Conservation (phyloP, 2,888 invertebrate species). For the Troides oblongomaculatus region DNA sequence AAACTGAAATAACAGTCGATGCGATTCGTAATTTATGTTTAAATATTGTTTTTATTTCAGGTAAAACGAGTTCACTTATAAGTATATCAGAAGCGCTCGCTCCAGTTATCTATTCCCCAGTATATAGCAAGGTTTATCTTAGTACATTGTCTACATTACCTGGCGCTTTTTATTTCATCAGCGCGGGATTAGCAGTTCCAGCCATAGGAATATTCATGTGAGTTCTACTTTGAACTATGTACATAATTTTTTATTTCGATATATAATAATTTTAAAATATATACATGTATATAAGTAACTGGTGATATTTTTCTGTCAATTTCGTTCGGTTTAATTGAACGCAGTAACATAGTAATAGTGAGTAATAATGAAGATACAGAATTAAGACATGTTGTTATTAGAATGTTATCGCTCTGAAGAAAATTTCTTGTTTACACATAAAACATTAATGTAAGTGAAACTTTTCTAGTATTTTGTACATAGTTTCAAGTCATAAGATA, state of each 20-base stretch:
- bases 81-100: constrained; percentile 81
- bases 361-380: neutral
- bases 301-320: no score
- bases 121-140: constrained; percentile 79
- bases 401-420: neutral
- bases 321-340: no score
- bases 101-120: constrained; percentile 76
- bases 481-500: no score
- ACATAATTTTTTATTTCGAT: no score
- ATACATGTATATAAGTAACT: no score
- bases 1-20: neutral
- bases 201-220: constrained; percentile 73
- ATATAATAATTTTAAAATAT: no score
- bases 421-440: neutral
- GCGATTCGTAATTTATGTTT: neutral
- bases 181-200: constrained; percentile 69
- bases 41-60: constrained; percentile 45
- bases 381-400: neutral
- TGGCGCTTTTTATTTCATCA: constrained; percentile 80
- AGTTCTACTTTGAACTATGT: constrained; percentile 38
- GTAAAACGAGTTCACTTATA: constrained; percentile 80
- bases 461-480: no score
- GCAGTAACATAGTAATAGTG: no score
- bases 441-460: no score
- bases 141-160: constrained; percentile 71